These are phyloP conservation scores for Protaetia brevitarsis DNA, from an alignment of 1,140 invertebrate genomes.

Conservation along the genomic window DNA sequence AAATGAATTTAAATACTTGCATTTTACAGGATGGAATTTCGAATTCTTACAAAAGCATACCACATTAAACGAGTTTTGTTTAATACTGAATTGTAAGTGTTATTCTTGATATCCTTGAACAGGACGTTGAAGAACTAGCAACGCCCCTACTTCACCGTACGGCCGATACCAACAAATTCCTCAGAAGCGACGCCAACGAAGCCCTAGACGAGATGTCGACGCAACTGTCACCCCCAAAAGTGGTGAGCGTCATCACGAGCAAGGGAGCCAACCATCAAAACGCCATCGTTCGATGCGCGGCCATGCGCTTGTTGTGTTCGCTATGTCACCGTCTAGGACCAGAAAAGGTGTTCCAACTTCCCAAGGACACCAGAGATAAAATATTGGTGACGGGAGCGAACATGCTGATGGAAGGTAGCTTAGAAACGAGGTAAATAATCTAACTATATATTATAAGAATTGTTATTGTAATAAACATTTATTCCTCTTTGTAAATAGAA, in stretches of 20 bases:
- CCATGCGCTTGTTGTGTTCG: constrained; percentile 73
- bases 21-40: too few relatives aligned
- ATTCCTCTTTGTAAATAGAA: constrained; percentile 49
- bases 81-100: too few relatives aligned
- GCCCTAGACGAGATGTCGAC: constrained; percentile 79
- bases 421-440: constrained; percentile 70
- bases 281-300: constrained; percentile 74
- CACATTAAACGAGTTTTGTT: too few relatives aligned
- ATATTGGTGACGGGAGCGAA: constrained; percentile 77
- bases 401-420: constrained; percentile 79
- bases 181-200: constrained; percentile 80
- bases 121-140: constrained; percentile 84
- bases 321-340: constrained; percentile 70
- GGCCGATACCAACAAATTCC: constrained; percentile 89
- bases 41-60: too few relatives aligned
- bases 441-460: constrained; percentile 1
- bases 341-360: constrained; percentile 67
- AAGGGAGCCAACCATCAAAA: constrained; percentile 77
- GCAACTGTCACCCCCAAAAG: constrained; percentile 59
- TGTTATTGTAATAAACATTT: not conserved
- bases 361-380: constrained; percentile 75
- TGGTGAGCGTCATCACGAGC: constrained; percentile 52
- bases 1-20: too few relatives aligned
- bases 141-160: constrained; percentile 78
- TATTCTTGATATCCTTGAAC: too few relatives aligned